These are phyloP conservation scores for Clepsis dumicolana DNA, from an alignment of 2,888 invertebrate species.

Conservation along the genomic window DNA sequence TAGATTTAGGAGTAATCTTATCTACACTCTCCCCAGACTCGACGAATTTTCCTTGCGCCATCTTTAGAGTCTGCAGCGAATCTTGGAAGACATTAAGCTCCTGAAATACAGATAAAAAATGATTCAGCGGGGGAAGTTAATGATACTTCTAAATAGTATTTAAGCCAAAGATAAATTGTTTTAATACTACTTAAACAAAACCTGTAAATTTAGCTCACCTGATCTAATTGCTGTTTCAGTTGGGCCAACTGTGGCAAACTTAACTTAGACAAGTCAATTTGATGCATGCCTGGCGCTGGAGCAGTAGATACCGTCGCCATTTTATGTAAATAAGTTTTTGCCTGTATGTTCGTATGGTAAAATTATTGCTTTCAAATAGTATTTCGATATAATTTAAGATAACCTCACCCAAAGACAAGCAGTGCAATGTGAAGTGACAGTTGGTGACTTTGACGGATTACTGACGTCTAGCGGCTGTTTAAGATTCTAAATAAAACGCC, in stretches of 20 bases:
- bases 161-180: background rate
- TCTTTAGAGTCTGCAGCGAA: conserved; percentile 94
- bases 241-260: conserved; percentile 93
- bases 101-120: conserved; percentile 72
- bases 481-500: background rate
- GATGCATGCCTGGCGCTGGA: conserved; percentile 89
- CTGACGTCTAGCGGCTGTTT: background rate
- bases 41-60: conserved; percentile 95
- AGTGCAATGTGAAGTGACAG: conserved; percentile 28
- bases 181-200: conserved; percentile 15
- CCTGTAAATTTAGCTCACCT: conserved; percentile 79
- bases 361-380: conserved; percentile 20
- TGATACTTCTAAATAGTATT: background rate
- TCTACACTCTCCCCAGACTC: conserved; percentile 95
- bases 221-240: conserved; percentile 95
- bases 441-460: background rate
- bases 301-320: conserved; percentile 88
- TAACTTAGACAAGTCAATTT: conserved; percentile 93
- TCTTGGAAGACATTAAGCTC: conserved; percentile 96
- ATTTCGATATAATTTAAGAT: conserved; percentile 17
- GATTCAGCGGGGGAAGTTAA: background rate
- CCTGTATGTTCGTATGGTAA: background rate
- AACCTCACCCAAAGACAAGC: conserved; percentile 39
- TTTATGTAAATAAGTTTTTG: conserved; percentile 51
- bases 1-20: conserved; percentile 90